phyloP scores from a whole-genome alignment of 2,888 invertebrate species.

The Hartigia nigra region DNA sequence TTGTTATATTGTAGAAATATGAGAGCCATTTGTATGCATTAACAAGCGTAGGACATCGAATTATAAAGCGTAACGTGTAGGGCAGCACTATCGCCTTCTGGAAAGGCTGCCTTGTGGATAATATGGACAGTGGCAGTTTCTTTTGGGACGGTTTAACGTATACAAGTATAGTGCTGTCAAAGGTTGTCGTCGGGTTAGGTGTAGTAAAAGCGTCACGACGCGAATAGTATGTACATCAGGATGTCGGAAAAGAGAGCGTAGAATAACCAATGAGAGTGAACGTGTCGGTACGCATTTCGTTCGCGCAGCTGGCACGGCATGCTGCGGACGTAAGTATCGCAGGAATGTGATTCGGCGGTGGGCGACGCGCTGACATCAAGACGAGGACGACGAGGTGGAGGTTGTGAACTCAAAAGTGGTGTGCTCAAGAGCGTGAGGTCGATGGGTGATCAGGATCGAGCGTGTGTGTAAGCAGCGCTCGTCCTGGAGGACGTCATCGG shows the following conservation, averaged over 20 bases:
- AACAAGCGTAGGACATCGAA: not conserved
- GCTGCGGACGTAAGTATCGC: conserved; percentile 22
- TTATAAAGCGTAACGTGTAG: not conserved
- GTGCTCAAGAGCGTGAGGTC: not conserved
- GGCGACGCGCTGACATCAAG: not conserved
- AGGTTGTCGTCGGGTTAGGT: not conserved
- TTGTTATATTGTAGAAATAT: not conserved
- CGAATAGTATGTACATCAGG: not conserved
- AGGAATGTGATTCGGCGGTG: conserved; percentile 26
- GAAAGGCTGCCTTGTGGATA: not conserved
- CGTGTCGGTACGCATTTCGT: conserved; percentile 7
- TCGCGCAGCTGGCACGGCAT: conserved; percentile 20
- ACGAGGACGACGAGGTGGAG: conserved; percentile 7
- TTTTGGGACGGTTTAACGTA: conserved; percentile 23
- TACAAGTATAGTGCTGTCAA: not conserved
- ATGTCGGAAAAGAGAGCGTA: not conserved
- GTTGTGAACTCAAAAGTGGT: conserved; percentile 5
- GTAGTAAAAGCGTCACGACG: not conserved
- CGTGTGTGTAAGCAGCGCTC: conserved; percentile 2
- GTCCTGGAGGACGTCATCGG: conserved; percentile 3
- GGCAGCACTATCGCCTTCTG: conserved; percentile 37
- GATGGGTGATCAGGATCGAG: not conserved
- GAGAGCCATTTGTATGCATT: not conserved
- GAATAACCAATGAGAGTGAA: conserved; percentile 12
- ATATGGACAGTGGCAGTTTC: conserved; percentile 32